Evolutionary conservation across 2,113 vertebrate species (phyloP).

Genomic region (Cepphus grylle): DNA sequence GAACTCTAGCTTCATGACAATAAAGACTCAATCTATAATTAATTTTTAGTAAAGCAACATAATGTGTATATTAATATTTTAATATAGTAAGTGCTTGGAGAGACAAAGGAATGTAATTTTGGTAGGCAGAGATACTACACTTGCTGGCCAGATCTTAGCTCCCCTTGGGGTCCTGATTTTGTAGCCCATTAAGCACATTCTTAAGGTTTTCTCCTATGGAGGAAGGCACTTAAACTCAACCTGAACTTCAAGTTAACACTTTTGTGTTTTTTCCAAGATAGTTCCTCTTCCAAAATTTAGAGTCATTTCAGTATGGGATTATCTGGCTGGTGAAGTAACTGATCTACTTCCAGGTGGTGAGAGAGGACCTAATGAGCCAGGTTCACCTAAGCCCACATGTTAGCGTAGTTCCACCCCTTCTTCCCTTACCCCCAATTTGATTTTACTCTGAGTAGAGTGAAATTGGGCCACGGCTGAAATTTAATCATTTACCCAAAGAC

Average conservation of each 20-base stretch:
- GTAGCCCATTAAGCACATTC: neutral
- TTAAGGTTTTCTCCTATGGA: neutral
- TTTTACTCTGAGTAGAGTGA: neutral
- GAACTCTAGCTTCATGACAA: neutral
- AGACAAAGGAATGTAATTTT: neutral
- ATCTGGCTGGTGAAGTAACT: neutral
- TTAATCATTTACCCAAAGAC: neutral
- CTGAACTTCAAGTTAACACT: neutral
- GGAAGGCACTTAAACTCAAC: neutral
- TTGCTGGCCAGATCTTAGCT: neutral
- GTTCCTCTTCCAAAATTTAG: neutral
- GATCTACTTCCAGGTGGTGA: neutral
- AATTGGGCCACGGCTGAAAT: neutral
- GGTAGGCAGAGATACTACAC: neutral
- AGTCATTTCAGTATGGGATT: neutral
- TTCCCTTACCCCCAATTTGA: neutral
- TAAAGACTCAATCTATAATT: neutral
- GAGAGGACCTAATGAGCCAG: neutral
- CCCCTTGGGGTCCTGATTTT: neutral
- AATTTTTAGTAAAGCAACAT: neutral
- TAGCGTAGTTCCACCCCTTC: neutral
- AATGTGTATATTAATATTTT: constrained; percentile 1
- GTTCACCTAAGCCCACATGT: neutral
- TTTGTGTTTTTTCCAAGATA: neutral
- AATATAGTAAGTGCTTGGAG: neutral